Percentiles rank a stretch among this genome's conserved stretches.
Evolutionary conservation across 2,888 invertebrate genomes (phyloP).

Genomic region (Neocrepidodera transversa): DNA sequence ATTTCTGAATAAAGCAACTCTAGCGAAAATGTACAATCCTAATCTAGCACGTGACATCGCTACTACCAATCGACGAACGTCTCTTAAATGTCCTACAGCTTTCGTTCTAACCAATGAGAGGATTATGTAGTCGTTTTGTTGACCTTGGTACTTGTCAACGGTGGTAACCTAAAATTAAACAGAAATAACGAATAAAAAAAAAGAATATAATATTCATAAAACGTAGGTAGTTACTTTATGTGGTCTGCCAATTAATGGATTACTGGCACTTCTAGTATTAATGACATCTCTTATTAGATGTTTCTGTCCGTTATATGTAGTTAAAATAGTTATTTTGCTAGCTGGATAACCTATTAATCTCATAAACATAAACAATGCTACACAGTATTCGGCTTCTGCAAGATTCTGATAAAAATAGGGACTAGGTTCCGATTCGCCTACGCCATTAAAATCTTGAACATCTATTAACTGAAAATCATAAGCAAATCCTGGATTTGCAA

Average conservation of each 20-base stretch:
- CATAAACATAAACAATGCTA: conserved; percentile 99
- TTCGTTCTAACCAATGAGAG: conserved; percentile 94
- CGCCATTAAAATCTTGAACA: conserved; percentile 95
- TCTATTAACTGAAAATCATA: conserved; percentile 96
- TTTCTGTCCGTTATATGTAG: conserved; percentile 99
- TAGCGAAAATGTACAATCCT: conserved; percentile 94
- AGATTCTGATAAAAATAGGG: conserved; percentile 98
- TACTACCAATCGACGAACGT: conserved; percentile 94
- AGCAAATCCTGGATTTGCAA: conserved; percentile 90
- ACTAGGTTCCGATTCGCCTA: conserved; percentile 97
- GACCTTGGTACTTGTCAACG: conserved; percentile 99
- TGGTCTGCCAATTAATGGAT: conserved; percentile 93
- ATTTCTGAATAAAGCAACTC: conserved; percentile 91
- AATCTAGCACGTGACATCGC: conserved; percentile 97
- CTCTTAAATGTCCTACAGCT: conserved; percentile 97
- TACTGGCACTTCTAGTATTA: conserved; percentile 89
- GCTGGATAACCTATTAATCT: conserved; percentile 95
- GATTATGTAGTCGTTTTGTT: conserved; percentile 98
- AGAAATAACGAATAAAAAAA: too few species aligned
- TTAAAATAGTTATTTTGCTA: conserved; percentile 94
- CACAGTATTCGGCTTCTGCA: conserved; percentile 92
- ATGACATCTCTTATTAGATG: conserved; percentile 96
- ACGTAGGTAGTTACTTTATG: conserved; percentile 86
- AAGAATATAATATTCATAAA: neutral
- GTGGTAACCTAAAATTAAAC: conserved; percentile 74